These are phyloP conservation scores for Drosophila bocqueti DNA, from an alignment of 1,140 invertebrate genomes.

Conservation along the genomic window DNA sequence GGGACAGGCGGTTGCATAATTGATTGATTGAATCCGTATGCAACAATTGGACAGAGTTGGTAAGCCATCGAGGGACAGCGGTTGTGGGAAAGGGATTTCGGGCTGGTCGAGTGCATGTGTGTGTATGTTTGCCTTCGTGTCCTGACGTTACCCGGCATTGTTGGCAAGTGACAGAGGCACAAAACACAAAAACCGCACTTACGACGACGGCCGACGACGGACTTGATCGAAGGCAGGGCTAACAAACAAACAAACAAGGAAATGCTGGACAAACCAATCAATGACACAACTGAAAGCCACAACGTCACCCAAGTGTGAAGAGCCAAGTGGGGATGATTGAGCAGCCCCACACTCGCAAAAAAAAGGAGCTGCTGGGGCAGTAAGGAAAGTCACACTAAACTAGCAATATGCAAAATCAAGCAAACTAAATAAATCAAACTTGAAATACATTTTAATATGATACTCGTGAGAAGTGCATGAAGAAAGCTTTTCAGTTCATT, in stretches of 20 bases:
- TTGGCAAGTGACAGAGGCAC: constrained; percentile 38
- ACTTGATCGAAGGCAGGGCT: constrained; percentile 53
- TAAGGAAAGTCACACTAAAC: background rate
- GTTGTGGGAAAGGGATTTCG: constrained; percentile 12
- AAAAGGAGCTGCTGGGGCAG: background rate
- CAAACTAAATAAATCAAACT: background rate
- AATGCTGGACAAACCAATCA: constrained; percentile 80
- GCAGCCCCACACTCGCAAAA: constrained; percentile 18
- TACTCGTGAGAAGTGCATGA: background rate
- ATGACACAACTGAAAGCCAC: constrained; percentile 79
- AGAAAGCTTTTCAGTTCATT: background rate
- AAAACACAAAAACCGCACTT: constrained; percentile 58
- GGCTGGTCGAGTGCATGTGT: background rate
- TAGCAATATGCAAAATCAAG: background rate
- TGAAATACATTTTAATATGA: background rate
- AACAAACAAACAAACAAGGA: constrained; percentile 74
- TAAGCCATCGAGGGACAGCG: constrained; percentile 18
- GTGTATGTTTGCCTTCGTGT: constrained; percentile 6
- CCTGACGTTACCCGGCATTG: constrained; percentile 15
- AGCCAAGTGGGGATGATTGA: constrained; percentile 46
- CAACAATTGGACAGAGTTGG: constrained; percentile 65
- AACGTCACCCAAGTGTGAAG: constrained; percentile 72
- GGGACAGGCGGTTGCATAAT: constrained; percentile 63
- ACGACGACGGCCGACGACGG: constrained; percentile 22
- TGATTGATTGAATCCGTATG: constrained; percentile 71